Base-by-base conservation (phyloP, 2,113 vertebrate genomes). In the Gavia stellata region DNA sequence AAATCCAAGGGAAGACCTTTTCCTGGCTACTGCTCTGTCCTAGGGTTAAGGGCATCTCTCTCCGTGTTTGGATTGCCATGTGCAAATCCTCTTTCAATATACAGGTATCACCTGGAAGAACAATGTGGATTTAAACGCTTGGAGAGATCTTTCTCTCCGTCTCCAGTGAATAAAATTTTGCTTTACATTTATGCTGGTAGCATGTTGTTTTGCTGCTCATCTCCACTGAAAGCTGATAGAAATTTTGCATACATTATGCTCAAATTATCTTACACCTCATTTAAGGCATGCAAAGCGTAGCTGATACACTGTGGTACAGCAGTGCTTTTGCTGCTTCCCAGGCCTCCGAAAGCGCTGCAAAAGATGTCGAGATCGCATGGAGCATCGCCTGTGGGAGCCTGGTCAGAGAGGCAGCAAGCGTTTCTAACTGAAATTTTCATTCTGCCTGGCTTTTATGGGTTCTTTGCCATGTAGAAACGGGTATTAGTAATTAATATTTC, bases 341-440 rank as follows among this genome's bases (percentile, higher is more conserved):
- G 62, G 17, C 9, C 24, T 33, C 70, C 0, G 2, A 4, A 65
- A 33, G 50, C 0, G 25, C 58, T 12, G 44, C 29, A 19, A 7
- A 40, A 38, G 36, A 14, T 4, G 10, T 7, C 0, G 2, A 10
- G 23, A 7, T 5, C 5, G 3, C n/a, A 5, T 0, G 7, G 40
- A 44, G 23, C 53, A 49, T 29, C 1, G 4, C 80, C 66, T 2
- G 23, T 1, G 2, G 40, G 33, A 50, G 12, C 55, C 20, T 4
- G 44, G 31, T 24, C 70, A 34, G 29, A 9, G 28, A 44, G 45
- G 53, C 23, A 53, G 44, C 10, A 15, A 23, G 26, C 1, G 0
- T 21, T 68, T 55, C 74, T 33, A 21, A 47, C 20, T 5, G 7
- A 21, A 28, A 28, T 9, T 20, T 34, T 17, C 38, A 6, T 17